These are phyloP conservation scores for Alitta virens DNA, from an alignment of 2,888 invertebrate species.

Conservation along the genomic window DNA sequence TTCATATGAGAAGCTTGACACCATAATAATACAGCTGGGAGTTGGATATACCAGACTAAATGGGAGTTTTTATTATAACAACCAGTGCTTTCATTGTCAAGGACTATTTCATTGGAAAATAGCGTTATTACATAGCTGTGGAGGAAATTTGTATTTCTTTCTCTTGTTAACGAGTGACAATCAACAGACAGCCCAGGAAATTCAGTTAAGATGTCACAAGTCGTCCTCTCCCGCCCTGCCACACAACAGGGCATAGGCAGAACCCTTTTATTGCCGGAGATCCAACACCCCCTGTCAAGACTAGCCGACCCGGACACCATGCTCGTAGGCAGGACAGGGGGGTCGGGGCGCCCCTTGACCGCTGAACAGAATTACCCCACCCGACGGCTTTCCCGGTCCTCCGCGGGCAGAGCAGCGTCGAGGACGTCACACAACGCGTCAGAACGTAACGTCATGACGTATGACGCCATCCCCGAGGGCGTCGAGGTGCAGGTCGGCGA, in stretches of 20 bases:
- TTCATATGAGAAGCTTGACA: no score
- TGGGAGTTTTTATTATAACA: no score
- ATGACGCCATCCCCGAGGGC: slow-evolving; percentile 50
- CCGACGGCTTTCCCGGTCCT: background rate
- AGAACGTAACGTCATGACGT: slow-evolving; percentile 16
- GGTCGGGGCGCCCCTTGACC: slow-evolving; percentile 44
- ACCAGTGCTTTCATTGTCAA: no score
- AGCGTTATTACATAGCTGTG: no score
- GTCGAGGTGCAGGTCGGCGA: slow-evolving; percentile 50
- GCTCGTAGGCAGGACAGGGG: slow-evolving; percentile 27
- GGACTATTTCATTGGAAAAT: no score
- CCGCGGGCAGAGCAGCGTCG: background rate
- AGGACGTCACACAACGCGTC: slow-evolving; percentile 6
- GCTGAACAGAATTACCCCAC: slow-evolving; percentile 33
- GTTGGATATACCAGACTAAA: no score
- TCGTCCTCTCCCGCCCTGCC: slow-evolving; percentile 20
- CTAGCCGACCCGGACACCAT: slow-evolving; percentile 45
- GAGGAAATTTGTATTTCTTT: no score
- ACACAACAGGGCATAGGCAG: slow-evolving; percentile 8
- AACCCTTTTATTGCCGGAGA: slow-evolving; percentile 26
- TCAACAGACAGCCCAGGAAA: no score
- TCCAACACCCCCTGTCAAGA: slow-evolving; percentile 50
- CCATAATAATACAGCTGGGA: no score
- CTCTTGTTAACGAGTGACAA: no score
- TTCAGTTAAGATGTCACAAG: slow-evolving; percentile 22